Conservation (phyloP, 1,140 invertebrate genomes). For the Trichonephila clavata region DNA sequence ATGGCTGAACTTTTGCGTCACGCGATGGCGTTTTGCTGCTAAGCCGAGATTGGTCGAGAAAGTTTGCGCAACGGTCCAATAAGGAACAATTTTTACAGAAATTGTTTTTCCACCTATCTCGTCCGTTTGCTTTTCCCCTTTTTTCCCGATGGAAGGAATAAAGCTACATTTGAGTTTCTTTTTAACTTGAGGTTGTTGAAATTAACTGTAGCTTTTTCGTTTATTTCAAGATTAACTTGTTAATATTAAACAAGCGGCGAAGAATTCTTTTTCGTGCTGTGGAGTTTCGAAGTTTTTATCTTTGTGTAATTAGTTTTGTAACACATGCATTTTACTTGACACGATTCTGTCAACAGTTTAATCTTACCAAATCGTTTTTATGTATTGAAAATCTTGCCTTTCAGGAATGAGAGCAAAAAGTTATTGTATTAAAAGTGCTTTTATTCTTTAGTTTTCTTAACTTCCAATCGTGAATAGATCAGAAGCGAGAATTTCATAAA, state of each 20-base stretch:
- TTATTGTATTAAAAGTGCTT: too few relatives aligned
- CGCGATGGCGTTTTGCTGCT: constrained; percentile 48
- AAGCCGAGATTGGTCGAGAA: constrained; percentile 47
- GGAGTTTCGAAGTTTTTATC: too few relatives aligned
- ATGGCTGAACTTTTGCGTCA: constrained; percentile 52
- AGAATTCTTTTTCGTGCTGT: too few relatives aligned
- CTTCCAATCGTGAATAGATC: too few relatives aligned
- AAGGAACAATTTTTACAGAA: background rate
- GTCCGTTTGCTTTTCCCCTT: background rate
- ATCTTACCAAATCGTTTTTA: too few relatives aligned
- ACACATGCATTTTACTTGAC: too few relatives aligned
- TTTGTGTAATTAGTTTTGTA: too few relatives aligned
- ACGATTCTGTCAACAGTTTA: too few relatives aligned
- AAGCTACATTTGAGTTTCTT: background rate
- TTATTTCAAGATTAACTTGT: background rate
- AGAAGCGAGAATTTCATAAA: too few relatives aligned
- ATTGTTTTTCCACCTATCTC: background rate
- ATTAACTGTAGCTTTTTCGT: background rate
- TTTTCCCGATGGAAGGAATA: background rate
- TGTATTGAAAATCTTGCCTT: too few relatives aligned
- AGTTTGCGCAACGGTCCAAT: constrained; percentile 41
- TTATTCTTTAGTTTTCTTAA: too few relatives aligned
- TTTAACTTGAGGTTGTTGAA: background rate
- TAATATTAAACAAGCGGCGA: background rate
- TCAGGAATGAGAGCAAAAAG: too few relatives aligned